Evolutionary conservation across 2,888 invertebrate species (phyloP).

Genomic region (Xestia c-nigrum): DNA sequence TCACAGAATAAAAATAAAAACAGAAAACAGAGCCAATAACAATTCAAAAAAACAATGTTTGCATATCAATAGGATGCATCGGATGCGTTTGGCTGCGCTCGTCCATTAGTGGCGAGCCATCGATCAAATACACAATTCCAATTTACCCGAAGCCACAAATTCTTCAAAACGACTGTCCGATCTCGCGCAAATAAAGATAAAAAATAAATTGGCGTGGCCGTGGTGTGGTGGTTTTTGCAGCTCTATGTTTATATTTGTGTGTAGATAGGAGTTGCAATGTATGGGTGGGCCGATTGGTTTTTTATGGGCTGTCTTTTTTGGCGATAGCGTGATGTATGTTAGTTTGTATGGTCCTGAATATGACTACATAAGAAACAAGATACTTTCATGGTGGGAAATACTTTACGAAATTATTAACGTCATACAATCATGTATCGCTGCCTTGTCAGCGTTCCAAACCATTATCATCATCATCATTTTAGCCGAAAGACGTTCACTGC

Average conservation of each 20-base stretch:
- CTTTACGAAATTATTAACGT: too few species aligned
- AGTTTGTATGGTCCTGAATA: conserved; percentile 10
- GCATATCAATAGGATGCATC: conserved; percentile 81
- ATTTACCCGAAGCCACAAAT: conserved; percentile 89
- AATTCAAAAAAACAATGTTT: conserved; percentile 73
- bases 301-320: conserved; percentile 61
- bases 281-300: conserved; percentile 51
- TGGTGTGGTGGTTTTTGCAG: conserved; percentile 63
- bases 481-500: too few species aligned
- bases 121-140: conserved; percentile 88
- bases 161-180: conserved; percentile 85
- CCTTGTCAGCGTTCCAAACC: too few species aligned
- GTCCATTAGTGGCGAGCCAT: conserved; percentile 83
- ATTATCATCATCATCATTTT: too few species aligned
- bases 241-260: conserved; percentile 66
- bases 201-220: conserved; percentile 74
- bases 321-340: conserved; percentile 42
- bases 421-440: background rate
- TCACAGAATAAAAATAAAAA: conserved; percentile 51
- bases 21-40: conserved; percentile 61
- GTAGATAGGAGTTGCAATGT: conserved; percentile 51
- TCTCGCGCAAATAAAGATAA: conserved; percentile 79
- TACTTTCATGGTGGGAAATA: background rate
- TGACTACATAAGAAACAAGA: background rate
- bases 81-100: conserved; percentile 71